Percentiles rank a stretch among this genome's conserved stretches.
phyloP scores from a whole-genome alignment of 1,140 invertebrate genomes.

The Drosophila willistoni region DNA sequence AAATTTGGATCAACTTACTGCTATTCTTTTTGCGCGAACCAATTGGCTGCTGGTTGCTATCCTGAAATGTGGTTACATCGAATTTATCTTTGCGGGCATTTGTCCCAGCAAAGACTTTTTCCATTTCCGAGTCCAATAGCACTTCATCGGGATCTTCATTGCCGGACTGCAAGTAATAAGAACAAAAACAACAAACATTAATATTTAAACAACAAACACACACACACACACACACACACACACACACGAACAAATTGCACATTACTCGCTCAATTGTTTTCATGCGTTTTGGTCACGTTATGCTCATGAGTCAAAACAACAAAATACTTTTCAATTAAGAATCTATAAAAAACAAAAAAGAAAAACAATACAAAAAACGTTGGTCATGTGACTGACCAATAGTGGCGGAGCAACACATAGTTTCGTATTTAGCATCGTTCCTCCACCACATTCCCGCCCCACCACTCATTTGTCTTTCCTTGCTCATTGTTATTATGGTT shows the following conservation, averaged over 20 bases:
- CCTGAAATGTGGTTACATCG: slow-evolving; percentile 86
- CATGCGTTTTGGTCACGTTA: slow-evolving; percentile 64
- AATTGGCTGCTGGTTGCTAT: slow-evolving; percentile 83
- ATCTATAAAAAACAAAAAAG: slow-evolving; percentile 70
- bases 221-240: too few relatives aligned
- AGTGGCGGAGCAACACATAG: slow-evolving; percentile 27
- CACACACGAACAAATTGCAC: slow-evolving; percentile 8
- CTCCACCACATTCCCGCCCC: neutral
- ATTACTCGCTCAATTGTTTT: slow-evolving; percentile 54
- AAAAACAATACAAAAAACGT: slow-evolving; percentile 21
- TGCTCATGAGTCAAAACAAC: slow-evolving; percentile 49
- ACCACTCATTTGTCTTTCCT: neutral
- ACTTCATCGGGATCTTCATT: slow-evolving; percentile 87
- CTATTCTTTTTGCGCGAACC: slow-evolving; percentile 83
- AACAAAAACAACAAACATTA: neutral
- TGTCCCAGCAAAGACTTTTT: slow-evolving; percentile 88
- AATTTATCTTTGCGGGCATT: slow-evolving; percentile 84
- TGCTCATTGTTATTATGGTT: neutral
- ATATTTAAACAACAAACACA: neutral
- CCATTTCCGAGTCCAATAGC: slow-evolving; percentile 90
- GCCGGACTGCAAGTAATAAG: slow-evolving; percentile 82
- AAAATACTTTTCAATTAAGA: slow-evolving; percentile 80
- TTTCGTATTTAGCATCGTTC: slow-evolving; percentile 28
- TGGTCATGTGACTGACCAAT: slow-evolving; percentile 62
- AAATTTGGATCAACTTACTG: slow-evolving; percentile 50